Conservation (phyloP, 2,888 invertebrate genomes). For the Zygaena filipendulae region DNA sequence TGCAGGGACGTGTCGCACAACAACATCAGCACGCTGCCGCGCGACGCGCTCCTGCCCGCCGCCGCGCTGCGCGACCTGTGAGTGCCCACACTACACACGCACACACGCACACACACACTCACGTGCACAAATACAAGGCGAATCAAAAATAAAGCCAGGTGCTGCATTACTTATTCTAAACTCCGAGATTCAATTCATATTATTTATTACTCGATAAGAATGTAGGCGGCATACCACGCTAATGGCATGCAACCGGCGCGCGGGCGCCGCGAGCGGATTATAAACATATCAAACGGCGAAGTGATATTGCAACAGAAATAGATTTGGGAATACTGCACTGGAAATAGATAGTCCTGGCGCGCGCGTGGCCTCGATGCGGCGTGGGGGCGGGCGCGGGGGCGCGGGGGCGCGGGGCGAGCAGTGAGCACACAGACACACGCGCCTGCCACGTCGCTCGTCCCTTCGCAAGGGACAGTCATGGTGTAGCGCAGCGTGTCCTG, state of each 20-base stretch:
- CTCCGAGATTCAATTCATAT: no score
- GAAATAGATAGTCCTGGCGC: no score
- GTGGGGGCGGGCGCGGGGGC: neutral
- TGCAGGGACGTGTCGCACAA: constrained; percentile 85
- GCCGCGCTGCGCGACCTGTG: constrained; percentile 79
- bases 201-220: no score
- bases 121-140: neutral
- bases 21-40: constrained; percentile 79
- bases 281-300: no score
- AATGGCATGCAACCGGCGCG: no score
- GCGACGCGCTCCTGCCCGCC: constrained; percentile 75
- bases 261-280: no score
- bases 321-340: no score
- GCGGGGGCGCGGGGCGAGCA: constrained; percentile 3
- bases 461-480: neutral
- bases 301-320: no score
- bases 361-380: no score
- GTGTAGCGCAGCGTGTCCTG: constrained; percentile 26
- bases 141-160: no score
- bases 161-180: no score
- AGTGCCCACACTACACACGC: constrained; percentile 44
- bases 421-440: neutral
- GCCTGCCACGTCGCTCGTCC: neutral
- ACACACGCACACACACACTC: neutral
- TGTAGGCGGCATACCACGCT: no score